Percentiles rank a stretch among this genome's conserved stretches.
These are phyloP conservation scores for Cephus runcator DNA, from an alignment of 2,888 invertebrate species.

Conservation along the genomic window DNA sequence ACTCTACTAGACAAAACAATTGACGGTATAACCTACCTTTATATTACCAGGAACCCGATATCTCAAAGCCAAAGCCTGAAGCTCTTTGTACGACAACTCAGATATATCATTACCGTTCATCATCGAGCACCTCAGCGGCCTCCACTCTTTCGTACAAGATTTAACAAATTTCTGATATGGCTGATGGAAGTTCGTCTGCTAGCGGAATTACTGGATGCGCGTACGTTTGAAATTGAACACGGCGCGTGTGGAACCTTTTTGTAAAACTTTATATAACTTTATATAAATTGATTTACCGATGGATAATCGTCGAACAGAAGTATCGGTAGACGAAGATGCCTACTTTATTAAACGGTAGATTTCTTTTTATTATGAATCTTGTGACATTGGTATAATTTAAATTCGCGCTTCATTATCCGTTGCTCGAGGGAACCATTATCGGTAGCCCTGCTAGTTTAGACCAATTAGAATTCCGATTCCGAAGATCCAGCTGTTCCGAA, in stretches of 20 bases:
- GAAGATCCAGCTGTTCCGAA: background rate
- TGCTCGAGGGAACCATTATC: background rate
- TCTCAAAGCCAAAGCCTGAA: slow-evolving; percentile 53
- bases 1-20: background rate
- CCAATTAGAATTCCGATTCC: background rate
- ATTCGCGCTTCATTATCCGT: background rate
- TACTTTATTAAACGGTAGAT: background rate
- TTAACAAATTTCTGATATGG: slow-evolving; percentile 17
- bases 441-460: background rate
- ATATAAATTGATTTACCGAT: background rate
- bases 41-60: slow-evolving; percentile 59
- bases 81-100: slow-evolving; percentile 55
- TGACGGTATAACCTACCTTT: slow-evolving; percentile 44
- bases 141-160: slow-evolving; percentile 3
- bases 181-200: slow-evolving; percentile 28
- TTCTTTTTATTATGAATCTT: background rate
- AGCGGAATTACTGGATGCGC: slow-evolving; percentile 10
- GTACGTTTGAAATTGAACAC: background rate
- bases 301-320: background rate
- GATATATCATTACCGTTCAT: slow-evolving; percentile 45
- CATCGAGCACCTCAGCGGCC: slow-evolving; percentile 11
- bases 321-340: background rate
- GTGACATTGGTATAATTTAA: background rate
- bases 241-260: background rate
- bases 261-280: background rate